phyloP scores from a whole-genome alignment of 2,113 vertebrate species.

The Brachyhypopomus occidentalis region DNA sequence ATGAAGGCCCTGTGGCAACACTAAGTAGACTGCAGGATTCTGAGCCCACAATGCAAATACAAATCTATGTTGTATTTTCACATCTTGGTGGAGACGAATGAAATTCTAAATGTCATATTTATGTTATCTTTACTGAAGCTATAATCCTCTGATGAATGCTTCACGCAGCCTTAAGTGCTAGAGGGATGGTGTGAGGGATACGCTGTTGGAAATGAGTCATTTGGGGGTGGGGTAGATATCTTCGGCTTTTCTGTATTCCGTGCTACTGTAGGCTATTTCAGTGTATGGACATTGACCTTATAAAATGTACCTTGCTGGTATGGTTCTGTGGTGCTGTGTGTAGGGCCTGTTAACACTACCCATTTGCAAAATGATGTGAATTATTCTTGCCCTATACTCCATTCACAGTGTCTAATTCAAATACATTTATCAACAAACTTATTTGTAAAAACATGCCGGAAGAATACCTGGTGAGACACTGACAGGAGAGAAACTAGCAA shows the following conservation, averaged over 20 bases:
- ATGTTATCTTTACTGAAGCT: background rate
- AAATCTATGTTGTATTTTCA: constrained; percentile 5
- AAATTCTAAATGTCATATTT: constrained; percentile 7
- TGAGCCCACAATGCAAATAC: background rate
- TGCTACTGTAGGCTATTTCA: background rate
- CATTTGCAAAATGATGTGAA: too few relatives aligned
- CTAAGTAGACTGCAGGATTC: background rate
- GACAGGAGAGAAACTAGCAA: constrained; percentile 36
- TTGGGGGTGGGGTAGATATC: too few relatives aligned
- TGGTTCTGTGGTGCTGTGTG: background rate
- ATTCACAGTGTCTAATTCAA: background rate
- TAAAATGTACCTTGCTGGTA: too few relatives aligned
- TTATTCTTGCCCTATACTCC: too few relatives aligned
- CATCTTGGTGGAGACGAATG: background rate
- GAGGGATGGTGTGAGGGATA: too few relatives aligned
- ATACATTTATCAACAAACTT: background rate
- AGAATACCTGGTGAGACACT: constrained; percentile 1
- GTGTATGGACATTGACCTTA: background rate
- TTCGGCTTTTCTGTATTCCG: background rate
- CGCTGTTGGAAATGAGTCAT: too few relatives aligned
- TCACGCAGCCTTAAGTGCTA: background rate
- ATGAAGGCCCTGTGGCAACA: constrained; percentile 3
- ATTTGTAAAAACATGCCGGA: background rate
- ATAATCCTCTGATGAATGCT: background rate
- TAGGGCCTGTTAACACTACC: background rate